Base-by-base conservation (phyloP, 2,888 invertebrate species). In the Drosophila anomalata region DNA sequence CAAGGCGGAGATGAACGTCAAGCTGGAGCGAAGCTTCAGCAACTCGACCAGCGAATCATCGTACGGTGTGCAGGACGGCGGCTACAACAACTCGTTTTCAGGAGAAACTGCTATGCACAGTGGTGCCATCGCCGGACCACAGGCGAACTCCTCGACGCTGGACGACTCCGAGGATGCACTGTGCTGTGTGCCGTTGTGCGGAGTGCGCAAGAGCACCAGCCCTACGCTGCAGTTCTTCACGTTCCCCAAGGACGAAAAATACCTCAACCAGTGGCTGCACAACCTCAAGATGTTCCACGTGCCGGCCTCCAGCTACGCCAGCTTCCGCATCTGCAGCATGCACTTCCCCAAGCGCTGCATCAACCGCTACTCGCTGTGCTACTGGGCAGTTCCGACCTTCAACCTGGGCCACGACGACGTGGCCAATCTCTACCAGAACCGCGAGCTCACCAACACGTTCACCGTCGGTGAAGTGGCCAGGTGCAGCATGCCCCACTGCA, bases 321-420 rank as follows among this genome's bases (percentile, higher is more conserved):
- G 54, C 22, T 90, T 82, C 75, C 84, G 90, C 12, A 90, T 90
- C 33, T 90, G 90, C 54, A 90, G 90, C 67, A 77, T 90, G 76
- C 90, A 90, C 73, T 90, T 90, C 47, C 90, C 90, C 2, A 90
- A 90, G 70, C 90, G 90, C 24, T 90, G 90, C 54, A 87, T 90
- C 8, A 90, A 90, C 63, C 88, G 90, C 3, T 90, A 90, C 46
- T 90, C 90, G 0, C 59, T 90, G 31, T 90, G 90, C 78, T 90
- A 90, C 67, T 90, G 90, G 90, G 90, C 90, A 3, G 90, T 90
- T 70, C 90, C 90, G 3, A 90, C 90, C 0, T 90, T 90, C 48
- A 90, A 90, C 76, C 60, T 90, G 53, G 90, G 90, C 0, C 90
- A 90, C 41, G 90, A 90, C 33, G 90, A 90, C 76, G 89, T 90